A percentile compares a stretch with the other conserved stretches of the same genome.
phyloP scores from a whole-genome alignment of 2,797 vertebrate species.

The Mormyrus hasselquistii region DNA sequence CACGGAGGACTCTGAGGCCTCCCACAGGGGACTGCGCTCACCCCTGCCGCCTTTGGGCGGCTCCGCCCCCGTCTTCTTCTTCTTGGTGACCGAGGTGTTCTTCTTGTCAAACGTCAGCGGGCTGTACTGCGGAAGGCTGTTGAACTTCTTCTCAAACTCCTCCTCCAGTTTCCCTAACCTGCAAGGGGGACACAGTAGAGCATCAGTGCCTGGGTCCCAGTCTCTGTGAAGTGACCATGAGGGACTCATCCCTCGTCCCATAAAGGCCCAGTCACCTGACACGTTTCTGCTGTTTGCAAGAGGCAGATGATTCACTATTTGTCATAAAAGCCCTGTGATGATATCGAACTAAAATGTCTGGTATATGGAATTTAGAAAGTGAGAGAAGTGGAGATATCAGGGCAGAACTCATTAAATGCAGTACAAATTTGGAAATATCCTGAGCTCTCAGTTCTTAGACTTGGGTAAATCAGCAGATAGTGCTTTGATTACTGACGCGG shows the following conservation, averaged over 20 bases:
- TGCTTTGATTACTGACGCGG: not conserved
- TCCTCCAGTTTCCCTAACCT: conserved; percentile 93
- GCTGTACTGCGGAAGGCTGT: conserved; percentile 94
- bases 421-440: not conserved
- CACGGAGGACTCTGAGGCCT: conserved; percentile 12
- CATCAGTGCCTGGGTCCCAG: not conserved
- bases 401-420: not conserved
- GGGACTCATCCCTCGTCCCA: not conserved
- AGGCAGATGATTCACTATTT: not conserved
- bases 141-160: conserved; percentile 99
- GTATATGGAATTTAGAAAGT: not conserved
- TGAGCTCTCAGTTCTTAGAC: not conserved
- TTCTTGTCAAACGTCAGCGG: conserved; percentile 94
- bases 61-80: conserved; percentile 76
- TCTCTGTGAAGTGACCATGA: not conserved
- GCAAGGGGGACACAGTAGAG: conserved; percentile 14
- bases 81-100: conserved; percentile 76
- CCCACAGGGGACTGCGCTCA: conserved; percentile 44
- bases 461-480: not conserved
- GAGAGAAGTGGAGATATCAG: not conserved
- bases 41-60: conserved; percentile 78
- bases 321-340: not conserved
- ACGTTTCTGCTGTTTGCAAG: not conserved
- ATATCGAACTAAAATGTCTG: not conserved
- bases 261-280: not conserved